Evolutionary conservation across 1,140 invertebrate genomes (phyloP).

Genomic region (Meloidogyne floridensis): DNA sequence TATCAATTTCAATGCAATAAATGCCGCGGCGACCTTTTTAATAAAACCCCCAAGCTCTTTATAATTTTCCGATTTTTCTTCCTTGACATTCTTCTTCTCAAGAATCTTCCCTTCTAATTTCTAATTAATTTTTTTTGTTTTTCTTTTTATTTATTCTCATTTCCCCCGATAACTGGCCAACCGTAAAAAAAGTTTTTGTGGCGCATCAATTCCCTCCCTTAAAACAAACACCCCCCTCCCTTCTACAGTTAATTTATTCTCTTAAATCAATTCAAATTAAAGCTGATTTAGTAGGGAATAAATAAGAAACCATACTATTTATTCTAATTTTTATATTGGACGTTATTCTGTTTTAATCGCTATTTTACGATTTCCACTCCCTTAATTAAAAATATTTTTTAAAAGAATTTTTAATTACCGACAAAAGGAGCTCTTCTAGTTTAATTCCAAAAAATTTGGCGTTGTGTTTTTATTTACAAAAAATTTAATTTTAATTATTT

Average conservation of each 20-base stretch:
- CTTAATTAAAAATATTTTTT: too few relatives aligned
- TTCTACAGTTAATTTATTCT: background rate
- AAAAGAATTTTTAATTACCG: too few relatives aligned
- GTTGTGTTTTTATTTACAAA: too few relatives aligned
- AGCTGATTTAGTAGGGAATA: background rate
- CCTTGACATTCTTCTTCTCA: background rate
- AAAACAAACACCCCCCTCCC: too few relatives aligned
- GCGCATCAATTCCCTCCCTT: background rate
- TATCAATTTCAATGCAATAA: too few relatives aligned
- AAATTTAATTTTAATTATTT: too few relatives aligned
- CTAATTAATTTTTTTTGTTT: background rate
- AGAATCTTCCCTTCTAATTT: background rate
- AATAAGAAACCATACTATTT: background rate
- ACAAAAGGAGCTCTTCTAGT: too few relatives aligned
- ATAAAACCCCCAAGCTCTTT: background rate
- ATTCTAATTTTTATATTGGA: too few relatives aligned
- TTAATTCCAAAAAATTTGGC: too few relatives aligned
- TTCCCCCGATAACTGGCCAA: background rate
- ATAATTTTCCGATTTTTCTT: background rate
- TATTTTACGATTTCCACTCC: too few relatives aligned
- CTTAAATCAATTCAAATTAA: background rate
- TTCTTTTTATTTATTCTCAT: background rate
- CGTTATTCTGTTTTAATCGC: too few relatives aligned
- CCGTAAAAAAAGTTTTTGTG: background rate
- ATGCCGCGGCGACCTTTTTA: background rate